A percentile compares a stretch with the other conserved stretches of the same genome.
Evolutionary conservation across 1,140 invertebrate species (phyloP).

Genomic region (Neoseiulus cucumeris): DNA sequence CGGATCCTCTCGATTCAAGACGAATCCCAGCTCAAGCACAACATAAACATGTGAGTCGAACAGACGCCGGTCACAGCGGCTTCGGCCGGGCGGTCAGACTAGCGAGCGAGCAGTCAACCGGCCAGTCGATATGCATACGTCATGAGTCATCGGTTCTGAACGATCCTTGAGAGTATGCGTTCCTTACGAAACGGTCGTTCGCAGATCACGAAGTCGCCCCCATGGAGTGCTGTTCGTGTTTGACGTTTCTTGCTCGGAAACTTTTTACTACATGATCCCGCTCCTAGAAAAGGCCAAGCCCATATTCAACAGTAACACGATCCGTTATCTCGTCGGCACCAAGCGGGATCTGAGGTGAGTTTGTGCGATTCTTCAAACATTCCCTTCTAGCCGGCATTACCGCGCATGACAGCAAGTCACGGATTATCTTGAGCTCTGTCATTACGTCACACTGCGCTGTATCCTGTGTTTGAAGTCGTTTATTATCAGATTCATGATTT

Average conservation of each 20-base stretch:
- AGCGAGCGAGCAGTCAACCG: too few relatives aligned
- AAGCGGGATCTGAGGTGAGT: neutral
- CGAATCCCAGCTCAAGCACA: neutral
- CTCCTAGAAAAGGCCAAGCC: neutral
- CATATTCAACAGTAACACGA: constrained; percentile 5
- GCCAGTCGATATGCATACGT: too few relatives aligned
- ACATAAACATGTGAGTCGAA: neutral
- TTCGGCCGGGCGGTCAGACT: too few relatives aligned
- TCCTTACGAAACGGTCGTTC: too few relatives aligned
- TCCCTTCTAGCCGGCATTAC: too few relatives aligned
- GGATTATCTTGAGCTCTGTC: too few relatives aligned
- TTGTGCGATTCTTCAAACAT: neutral
- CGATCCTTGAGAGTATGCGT: too few relatives aligned
- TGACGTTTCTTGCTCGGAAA: neutral
- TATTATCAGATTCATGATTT: too few relatives aligned
- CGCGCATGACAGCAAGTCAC: too few relatives aligned
- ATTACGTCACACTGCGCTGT: too few relatives aligned
- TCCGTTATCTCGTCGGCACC: neutral
- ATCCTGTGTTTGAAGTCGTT: too few relatives aligned
- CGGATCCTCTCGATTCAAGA: neutral
- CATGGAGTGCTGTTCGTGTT: neutral
- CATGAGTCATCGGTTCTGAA: too few relatives aligned
- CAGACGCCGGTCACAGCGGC: neutral
- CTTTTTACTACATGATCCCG: constrained; percentile 1
- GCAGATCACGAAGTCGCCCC: neutral